Conservation (phyloP, 2,797 vertebrate genomes). For the Chelmon rostratus region DNA sequence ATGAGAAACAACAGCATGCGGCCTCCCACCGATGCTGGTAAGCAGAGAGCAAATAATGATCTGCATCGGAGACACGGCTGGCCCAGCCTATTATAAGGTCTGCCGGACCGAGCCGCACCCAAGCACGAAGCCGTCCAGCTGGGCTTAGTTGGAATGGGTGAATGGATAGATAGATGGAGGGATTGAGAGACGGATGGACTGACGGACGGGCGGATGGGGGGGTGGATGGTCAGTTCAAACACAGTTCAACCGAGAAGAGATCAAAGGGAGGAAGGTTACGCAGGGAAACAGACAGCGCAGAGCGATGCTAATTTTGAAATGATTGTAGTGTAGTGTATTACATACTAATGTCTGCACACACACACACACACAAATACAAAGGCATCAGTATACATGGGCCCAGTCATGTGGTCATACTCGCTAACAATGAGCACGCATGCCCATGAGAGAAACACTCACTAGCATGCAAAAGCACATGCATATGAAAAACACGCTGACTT, state of each 20-base stretch:
- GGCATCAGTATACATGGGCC: constrained; percentile 22
- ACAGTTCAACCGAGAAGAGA: constrained; percentile 74
- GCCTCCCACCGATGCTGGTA: constrained; percentile 70
- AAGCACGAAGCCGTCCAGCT: constrained; percentile 69
- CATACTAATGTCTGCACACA: constrained; percentile 29
- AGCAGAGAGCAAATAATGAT: constrained; percentile 80
- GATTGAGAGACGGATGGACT: constrained; percentile 45
- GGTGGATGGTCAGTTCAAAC: constrained; percentile 75
- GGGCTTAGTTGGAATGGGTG: constrained; percentile 53
- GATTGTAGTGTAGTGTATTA: constrained; percentile 44
- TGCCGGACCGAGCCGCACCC: constrained; percentile 68
- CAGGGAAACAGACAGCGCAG: constrained; percentile 44
- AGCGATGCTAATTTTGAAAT: constrained; percentile 67
- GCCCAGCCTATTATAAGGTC: constrained; percentile 67
- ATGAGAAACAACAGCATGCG: constrained; percentile 78
- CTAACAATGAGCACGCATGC: constrained; percentile 23
- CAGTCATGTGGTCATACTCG: constrained; percentile 13
- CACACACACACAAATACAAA: neutral
- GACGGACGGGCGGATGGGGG: constrained; percentile 39
- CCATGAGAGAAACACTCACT: constrained; percentile 27
- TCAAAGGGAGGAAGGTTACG: constrained; percentile 69
- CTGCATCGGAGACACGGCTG: constrained; percentile 68
- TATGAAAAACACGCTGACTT: constrained; percentile 23
- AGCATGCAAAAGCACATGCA: constrained; percentile 34
- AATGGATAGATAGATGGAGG: constrained; percentile 50